Base-by-base conservation (phyloP, 92 coral and sea anemone genomes). In the Zoanthus gigantus region DNA sequence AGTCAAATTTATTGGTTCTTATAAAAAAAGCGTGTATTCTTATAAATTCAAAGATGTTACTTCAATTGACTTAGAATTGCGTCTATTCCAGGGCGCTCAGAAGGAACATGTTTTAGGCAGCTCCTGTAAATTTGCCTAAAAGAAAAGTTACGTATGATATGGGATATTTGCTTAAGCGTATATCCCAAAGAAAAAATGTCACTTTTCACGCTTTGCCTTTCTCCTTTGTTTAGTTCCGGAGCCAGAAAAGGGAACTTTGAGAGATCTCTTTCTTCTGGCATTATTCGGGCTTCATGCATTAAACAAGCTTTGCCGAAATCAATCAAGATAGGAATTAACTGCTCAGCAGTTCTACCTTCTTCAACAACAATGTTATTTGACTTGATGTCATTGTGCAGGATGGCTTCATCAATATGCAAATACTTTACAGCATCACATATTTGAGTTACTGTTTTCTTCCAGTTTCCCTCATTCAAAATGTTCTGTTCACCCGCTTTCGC, bases 311-410 rank as follows among this genome's bases (percentile, higher is more conserved):
- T 79, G 32, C 72, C 84, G 56, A 79, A 79, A 34, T 79, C 84
- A 8, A 79, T 79, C 71, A 79, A n/a, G 13, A 79, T 57, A 2
- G 84, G 84, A 5, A 42, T 47, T 5, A 77, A 47, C 8, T 52
- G n/a, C 48, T 78, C 67, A 31, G 67, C 83, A 78, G 10, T 4
- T 34, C 50, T 17, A 15, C 28, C 50, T 61, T 42, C 45, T 37
- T 61, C 68, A 1, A 78, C 68, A 0, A 54, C 77, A 45, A 42
- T 45, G 57, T 73, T 73, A 17, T 73, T 78, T 10, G 66, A 54
- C 13, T 78, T 78, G 6, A 78, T 78, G 83, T 78, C 83, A 78
- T 78, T 78, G 69, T 78, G 83, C 11, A 78, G 83, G 1, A 78
- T 29, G 45, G 66, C 48, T 61, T 13, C 9, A 8, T 61, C 71